Evolutionary conservation across 2,888 invertebrate species (phyloP).

Genomic region (Agrilus cyanescens): DNA sequence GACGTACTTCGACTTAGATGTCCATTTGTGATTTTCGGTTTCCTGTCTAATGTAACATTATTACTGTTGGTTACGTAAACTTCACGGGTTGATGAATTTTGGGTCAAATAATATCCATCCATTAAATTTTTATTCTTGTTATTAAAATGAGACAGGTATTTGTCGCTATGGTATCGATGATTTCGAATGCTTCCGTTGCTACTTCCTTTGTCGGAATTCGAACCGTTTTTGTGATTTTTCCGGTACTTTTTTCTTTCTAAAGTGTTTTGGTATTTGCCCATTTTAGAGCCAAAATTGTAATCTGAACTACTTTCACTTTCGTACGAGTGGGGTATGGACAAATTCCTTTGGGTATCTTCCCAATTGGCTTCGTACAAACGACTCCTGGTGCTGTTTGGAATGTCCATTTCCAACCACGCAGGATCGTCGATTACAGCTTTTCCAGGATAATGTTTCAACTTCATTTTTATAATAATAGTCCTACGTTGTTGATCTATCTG

Average conservation of each 20-base stretch:
- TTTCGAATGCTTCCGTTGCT: conserved; percentile 21
- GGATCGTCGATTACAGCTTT: conserved; percentile 58
- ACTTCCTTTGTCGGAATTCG: not conserved
- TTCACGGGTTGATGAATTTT: too few species aligned
- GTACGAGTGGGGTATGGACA: conserved; percentile 26
- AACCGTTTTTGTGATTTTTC: conserved; percentile 4
- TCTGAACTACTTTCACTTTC: conserved; percentile 24
- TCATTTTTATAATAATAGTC: conserved; percentile 42
- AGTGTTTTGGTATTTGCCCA: conserved; percentile 28
- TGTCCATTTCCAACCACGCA: conserved; percentile 52
- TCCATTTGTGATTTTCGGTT: too few species aligned
- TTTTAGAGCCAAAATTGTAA: conserved; percentile 32
- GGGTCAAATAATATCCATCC: too few species aligned
- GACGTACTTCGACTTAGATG: too few species aligned
- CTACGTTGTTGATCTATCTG: too few species aligned
- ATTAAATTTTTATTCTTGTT: too few species aligned
- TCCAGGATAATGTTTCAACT: conserved; percentile 75
- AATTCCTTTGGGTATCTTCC: conserved; percentile 56
- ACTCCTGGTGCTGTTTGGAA: conserved; percentile 53
- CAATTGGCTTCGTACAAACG: conserved; percentile 76
- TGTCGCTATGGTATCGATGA: conserved; percentile 32
- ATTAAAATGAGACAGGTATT: conserved; percentile 19
- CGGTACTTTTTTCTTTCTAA: conserved; percentile 22
- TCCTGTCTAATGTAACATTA: too few species aligned
- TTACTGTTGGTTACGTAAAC: too few species aligned